A percentile compares a stretch with the other conserved stretches of the same genome.
phyloP scores from a whole-genome alignment of 2,113 vertebrate species.

The Rhombomys opimus region DNA sequence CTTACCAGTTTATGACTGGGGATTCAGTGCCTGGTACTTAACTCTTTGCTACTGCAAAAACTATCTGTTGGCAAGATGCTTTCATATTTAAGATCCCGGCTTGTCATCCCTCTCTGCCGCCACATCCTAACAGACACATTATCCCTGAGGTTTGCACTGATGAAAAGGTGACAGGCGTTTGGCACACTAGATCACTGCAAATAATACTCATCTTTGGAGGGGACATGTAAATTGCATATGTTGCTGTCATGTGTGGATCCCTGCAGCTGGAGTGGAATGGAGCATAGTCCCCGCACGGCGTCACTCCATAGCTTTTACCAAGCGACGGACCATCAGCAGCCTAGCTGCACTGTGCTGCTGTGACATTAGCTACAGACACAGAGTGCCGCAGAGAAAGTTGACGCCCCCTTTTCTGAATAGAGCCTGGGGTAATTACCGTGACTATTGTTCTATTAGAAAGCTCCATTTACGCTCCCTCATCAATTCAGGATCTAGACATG shows the following conservation, averaged over 20 bases:
- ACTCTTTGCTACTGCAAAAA: background rate
- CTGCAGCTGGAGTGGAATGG: background rate
- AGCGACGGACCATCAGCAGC: background rate
- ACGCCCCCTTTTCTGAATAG: conserved; percentile 57
- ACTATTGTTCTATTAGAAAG: conserved; percentile 78
- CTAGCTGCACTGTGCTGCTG: background rate
- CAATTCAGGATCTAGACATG: conserved; percentile 74
- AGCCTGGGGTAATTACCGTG: conserved; percentile 67
- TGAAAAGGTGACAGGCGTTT: background rate
- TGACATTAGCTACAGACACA: conserved; percentile 44
- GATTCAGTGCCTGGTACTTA: background rate
- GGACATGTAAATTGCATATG: background rate
- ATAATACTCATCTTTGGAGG: background rate
- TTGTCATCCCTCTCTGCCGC: background rate
- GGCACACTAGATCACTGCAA: background rate
- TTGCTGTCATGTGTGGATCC: rapidly evolving
- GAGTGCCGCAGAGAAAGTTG: background rate
- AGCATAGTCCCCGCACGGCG: background rate
- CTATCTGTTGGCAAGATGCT: background rate
- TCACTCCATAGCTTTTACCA: conserved; percentile 21
- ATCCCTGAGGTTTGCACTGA: background rate
- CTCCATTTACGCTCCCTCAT: conserved; percentile 72
- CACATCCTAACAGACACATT: background rate
- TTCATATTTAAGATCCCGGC: background rate
- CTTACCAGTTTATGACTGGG: background rate